Evolutionary conservation across 2,797 vertebrate species (phyloP), one percentile per base, ranked within the genome.

Genomic region (Danio albolineatus): DNA sequence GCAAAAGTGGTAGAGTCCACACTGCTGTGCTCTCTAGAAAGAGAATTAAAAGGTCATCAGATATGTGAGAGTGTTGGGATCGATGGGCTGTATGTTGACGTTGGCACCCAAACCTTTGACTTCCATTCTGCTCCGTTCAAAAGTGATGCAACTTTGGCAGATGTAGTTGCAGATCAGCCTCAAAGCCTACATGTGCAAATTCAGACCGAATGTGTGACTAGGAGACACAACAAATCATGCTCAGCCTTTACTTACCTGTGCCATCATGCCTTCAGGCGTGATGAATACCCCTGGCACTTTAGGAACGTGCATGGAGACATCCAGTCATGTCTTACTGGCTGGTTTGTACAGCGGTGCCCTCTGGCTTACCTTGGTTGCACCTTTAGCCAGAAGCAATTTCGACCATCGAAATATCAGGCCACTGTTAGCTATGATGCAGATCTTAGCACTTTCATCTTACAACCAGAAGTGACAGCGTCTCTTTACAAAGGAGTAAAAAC

Each of bases 361-460:
- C 90, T 99, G 0, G 93, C 97, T 9, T 98, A 98, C 86, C 90
- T 97, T 86, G 97, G 97, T 44, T 99, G 97, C 86, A 96, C 95
- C 54, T 98, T 95, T 88, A 92, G 92, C 81, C 96, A 95, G 85
- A 94, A 88, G 80, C 93, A 90, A 82, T 96, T 97, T 89, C 90
- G 92, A 16, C 96, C 97, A 0, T 92, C 93, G 7, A 94, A 92
- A 12, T 91, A 94, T 57, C 88, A 87, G 70, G 94, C 95, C 66
- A 95, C 90, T 0, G 86, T 98, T 59, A 93, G 61, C 81, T 93
- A 92, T n/a, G 89, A 84, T 76, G 93, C 94, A 67, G 89, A 94
- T 81, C 90, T 93, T 70, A 88, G 90, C 74, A 90, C 92, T 10
- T 95, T 95, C 87, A 91, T 91, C 65, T 87, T 95, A 79, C 93